phyloP scores from a whole-genome alignment of 2,113 vertebrate genomes.

The Pygoscelis antarcticus region DNA sequence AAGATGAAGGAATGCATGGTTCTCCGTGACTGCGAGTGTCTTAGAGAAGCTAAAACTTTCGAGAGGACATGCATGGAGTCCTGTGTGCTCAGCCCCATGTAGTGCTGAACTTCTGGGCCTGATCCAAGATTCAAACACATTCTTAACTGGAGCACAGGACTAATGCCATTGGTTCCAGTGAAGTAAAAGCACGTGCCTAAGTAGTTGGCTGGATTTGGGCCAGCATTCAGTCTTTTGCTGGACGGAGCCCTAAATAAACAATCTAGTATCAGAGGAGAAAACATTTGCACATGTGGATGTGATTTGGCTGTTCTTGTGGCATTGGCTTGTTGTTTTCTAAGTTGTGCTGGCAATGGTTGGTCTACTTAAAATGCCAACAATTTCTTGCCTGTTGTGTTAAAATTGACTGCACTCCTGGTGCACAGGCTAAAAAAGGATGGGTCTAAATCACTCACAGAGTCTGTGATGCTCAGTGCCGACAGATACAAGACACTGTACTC shows the following conservation, averaged over 20 bases:
- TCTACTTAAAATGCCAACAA: conserved; percentile 2
- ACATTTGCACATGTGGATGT: conserved; percentile 7
- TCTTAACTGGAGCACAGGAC: background rate
- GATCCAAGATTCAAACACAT: background rate
- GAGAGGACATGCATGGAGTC: background rate
- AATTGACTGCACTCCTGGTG: background rate
- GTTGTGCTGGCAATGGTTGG: background rate
- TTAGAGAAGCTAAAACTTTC: background rate
- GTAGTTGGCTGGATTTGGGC: conserved; percentile 3
- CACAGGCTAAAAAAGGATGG: background rate
- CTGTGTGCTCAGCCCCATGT: background rate
- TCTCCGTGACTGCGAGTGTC: rapidly evolving
- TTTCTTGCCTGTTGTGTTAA: conserved; percentile 18
- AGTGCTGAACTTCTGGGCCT: background rate
- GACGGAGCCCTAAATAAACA: conserved; percentile 42
- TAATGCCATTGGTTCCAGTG: background rate
- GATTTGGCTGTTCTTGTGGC: conserved; percentile 46
- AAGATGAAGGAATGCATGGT: background rate
- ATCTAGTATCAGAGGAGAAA: background rate
- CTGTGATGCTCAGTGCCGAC: background rate
- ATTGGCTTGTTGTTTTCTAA: conserved; percentile 12
- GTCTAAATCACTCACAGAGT: background rate
- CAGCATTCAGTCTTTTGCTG: conserved; percentile 5
- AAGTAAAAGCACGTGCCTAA: conserved; percentile 23
- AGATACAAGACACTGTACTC: background rate